Conservation (phyloP, 2,797 vertebrate genomes). For the Lophotriccus pileatus region DNA sequence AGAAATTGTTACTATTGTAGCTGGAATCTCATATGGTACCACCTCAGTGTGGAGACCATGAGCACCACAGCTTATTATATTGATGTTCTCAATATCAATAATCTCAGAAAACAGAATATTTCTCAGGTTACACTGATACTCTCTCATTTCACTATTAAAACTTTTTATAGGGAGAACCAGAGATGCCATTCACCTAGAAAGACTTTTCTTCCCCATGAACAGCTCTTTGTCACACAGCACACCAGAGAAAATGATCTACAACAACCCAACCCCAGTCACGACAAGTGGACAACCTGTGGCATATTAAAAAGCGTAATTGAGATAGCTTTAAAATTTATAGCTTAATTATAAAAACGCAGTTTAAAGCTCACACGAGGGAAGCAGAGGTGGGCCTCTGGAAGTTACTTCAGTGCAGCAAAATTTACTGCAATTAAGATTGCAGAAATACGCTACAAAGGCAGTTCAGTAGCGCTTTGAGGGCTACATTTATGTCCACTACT, state of each 20-base stretch:
- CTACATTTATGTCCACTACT: background rate
- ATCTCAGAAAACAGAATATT: background rate
- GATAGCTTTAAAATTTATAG: conserved; percentile 43
- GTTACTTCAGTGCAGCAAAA: conserved; percentile 12
- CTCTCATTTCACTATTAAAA: background rate
- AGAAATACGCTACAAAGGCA: conserved; percentile 15
- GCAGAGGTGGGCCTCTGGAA: background rate
- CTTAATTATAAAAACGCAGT: conserved; percentile 45
- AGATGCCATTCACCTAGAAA: background rate
- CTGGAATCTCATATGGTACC: background rate
- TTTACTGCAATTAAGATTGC: conserved; percentile 20
- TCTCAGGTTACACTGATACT: background rate
- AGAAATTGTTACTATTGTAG: background rate
- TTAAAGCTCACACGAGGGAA: background rate
- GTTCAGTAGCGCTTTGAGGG: background rate
- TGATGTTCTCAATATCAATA: background rate
- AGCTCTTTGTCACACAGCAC: background rate
- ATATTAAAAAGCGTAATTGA: background rate
- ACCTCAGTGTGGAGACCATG: background rate
- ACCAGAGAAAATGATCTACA: background rate
- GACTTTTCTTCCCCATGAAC: background rate
- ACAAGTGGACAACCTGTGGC: conserved; percentile 32
- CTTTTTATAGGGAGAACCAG: background rate
- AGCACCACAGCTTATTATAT: background rate
- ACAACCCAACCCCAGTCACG: background rate